Base-by-base conservation (phyloP, 2,113 vertebrate species). In the Acinonyx jubatus region DNA sequence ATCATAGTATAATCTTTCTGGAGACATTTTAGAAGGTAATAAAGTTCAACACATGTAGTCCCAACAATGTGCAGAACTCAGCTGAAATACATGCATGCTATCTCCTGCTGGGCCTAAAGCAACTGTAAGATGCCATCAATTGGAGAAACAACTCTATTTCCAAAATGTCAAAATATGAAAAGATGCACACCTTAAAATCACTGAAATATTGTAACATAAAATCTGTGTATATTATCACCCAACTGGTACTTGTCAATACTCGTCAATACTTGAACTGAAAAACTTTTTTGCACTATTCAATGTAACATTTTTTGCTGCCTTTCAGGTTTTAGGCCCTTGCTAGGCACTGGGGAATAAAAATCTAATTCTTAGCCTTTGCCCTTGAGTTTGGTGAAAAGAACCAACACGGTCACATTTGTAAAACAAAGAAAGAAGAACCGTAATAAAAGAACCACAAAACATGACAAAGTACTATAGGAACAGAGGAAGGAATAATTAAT, bases 21-120 rank as follows among this genome's bases (percentile, higher is more conserved):
- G 87, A 97, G 69, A 80, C 48, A 83, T 38, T 74, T 81, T 68
- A 73, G 61, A 82, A 71, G 68, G 52, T 50, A 97, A 9, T 45
- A 45, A 57, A 89, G 27, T 45, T 45, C 71, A 52, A 41, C 41
- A 71, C 25, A 36, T 15, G 23, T 29, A 74, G 3, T 29, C 21
- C 21, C 73, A 83, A 36, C 45, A 78, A 19, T 13, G 8, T 27
- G 14, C 18, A 76, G 91, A 87, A 12, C 29, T 81, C 45, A 57
- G 11, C 14, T 36, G 3, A 52, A 66, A 8, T 7, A 15, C 41
- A 55, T 36, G 68, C 10, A 52, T 45, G 73, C 52, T 3, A 5
- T 61, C 63, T 84, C 63, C 23, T 55, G 4, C 3, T 55, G 21
- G 68, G 23, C 31, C 27, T 41, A 23, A 0, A 10, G 18, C 13